Evolutionary conservation across 2,113 vertebrate genomes (phyloP).

Genomic region (Coturnix japonica): DNA sequence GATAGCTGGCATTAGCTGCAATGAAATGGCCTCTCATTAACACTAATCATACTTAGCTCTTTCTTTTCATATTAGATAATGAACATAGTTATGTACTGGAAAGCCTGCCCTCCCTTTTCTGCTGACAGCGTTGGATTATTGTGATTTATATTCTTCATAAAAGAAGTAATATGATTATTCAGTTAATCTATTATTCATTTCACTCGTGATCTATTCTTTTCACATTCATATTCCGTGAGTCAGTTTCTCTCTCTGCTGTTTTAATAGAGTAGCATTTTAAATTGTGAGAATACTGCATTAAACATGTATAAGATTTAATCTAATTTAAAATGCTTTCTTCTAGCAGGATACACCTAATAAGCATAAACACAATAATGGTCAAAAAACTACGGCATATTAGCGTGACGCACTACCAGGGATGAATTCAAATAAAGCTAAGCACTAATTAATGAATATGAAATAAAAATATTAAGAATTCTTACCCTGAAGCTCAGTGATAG

Average conservation of each 20-base stretch:
- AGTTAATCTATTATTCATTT: slow-evolving; percentile 83
- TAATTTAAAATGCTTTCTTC: slow-evolving; percentile 74
- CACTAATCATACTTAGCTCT: background rate
- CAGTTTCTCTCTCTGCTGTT: slow-evolving; percentile 67
- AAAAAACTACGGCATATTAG: slow-evolving; percentile 40
- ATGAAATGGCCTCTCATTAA: slow-evolving; percentile 28
- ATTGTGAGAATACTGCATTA: slow-evolving; percentile 76
- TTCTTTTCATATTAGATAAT: slow-evolving; percentile 6
- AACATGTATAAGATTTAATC: slow-evolving; percentile 84
- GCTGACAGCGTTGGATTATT: slow-evolving; percentile 51
- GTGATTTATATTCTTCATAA: slow-evolving; percentile 77
- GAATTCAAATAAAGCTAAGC: slow-evolving; percentile 21
- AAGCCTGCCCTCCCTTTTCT: slow-evolving; percentile 33
- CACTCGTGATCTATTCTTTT: slow-evolving; percentile 73
- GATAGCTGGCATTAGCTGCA: background rate
- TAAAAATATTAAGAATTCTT: background rate
- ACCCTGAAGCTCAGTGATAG: background rate
- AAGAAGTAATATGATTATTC: slow-evolving; percentile 76
- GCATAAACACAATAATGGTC: slow-evolving; percentile 66
- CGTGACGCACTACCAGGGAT: slow-evolving; percentile 3
- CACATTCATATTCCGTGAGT: slow-evolving; percentile 60
- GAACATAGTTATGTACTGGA: background rate
- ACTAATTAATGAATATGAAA: slow-evolving; percentile 62
- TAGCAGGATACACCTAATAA: slow-evolving; percentile 63
- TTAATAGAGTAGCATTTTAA: slow-evolving; percentile 80